Evolutionary conservation across 2,888 invertebrate genomes (phyloP).

Genomic region (Synanthedon myopaeformis): DNA sequence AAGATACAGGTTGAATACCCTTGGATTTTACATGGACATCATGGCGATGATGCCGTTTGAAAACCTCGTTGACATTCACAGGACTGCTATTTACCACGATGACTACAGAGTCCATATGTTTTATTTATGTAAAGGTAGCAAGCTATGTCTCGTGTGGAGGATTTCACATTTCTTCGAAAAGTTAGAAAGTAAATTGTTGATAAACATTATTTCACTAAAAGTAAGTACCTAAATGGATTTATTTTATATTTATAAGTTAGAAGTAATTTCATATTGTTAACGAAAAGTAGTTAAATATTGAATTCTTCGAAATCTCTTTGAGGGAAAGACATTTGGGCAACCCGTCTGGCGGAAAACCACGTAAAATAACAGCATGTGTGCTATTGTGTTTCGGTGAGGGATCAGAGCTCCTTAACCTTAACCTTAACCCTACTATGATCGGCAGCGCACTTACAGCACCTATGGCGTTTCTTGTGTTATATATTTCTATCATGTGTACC

Average conservation of each 20-base stretch:
- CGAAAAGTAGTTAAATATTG: not conserved
- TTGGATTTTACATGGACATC: constrained; percentile 64
- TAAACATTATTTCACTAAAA: constrained; percentile 51
- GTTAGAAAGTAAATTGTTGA: constrained; percentile 44
- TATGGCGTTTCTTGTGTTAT: too few species aligned
- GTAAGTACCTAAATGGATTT: constrained; percentile 16
- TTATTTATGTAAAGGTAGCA: constrained; percentile 62
- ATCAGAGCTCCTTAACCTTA: too few species aligned
- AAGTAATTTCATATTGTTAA: not conserved
- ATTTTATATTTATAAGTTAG: not conserved
- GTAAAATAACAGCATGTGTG: too few species aligned
- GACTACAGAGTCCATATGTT: constrained; percentile 52
- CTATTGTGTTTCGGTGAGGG: too few species aligned
- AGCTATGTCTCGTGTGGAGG: constrained; percentile 64
- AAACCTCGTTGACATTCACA: constrained; percentile 51
- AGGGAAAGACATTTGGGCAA: too few species aligned
- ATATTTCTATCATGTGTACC: too few species aligned
- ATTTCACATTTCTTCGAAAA: constrained; percentile 55
- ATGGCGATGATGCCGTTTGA: constrained; percentile 61
- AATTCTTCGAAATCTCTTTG: too few species aligned
- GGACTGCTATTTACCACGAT: constrained; percentile 36
- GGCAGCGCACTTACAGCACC: too few species aligned
- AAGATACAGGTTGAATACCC: constrained; percentile 47
- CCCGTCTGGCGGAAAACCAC: too few species aligned
- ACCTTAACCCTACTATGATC: too few species aligned